Base-by-base conservation (phyloP, 2,888 invertebrate species). In the Dryocosmus kuriphilus region DNA sequence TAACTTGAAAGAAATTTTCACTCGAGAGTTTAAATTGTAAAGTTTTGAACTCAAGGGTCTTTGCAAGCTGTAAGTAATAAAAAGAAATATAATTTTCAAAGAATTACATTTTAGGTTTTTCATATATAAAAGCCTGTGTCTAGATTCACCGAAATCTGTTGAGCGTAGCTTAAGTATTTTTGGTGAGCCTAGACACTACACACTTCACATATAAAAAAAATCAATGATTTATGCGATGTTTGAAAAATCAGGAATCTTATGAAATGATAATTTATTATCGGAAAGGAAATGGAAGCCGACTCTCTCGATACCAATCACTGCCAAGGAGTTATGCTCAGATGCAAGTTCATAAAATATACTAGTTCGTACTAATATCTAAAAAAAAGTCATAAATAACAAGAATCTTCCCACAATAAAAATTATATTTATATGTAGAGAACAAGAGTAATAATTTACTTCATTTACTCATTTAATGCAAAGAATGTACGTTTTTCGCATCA, bases 281-380 rank as follows among this genome's bases (percentile, higher is more conserved):
- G 5, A 19, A 19, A 46, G 46, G 19, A 46, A 46, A 46, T 46
- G 1, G 46, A 46, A 46, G 46, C 7, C 46, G 6, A 3, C 46
- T 80, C 80, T 75, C 67, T 74, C 77, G 81, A 81, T 81, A 81
- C 74, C 77, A 77, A 81, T 81, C 81, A 76, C 80, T 80, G 77
- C 77, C 74, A 77, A 38, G 32, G 32, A 62, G 63, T 38, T 63
- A 38, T n/a, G 46, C 46, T 46, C 19, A 19, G 11, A 46, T 16
- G n/a, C n/a, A n/a, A n/a, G n/a, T 19, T n/a, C 46, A 19, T 51
- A 51, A 16, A 19, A 16, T 16, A 51, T 51, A 51, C 46, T 35
- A 63, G 35, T 35, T 63, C 22, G 30, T 63, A 14, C 38, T 24
- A 22, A 35, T 63, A 38, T 62, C 30, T 62, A 7, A 65, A 24